These are phyloP conservation scores for Portevinia maculata DNA, from an alignment of 2,888 invertebrate species.

Conservation along the genomic window DNA sequence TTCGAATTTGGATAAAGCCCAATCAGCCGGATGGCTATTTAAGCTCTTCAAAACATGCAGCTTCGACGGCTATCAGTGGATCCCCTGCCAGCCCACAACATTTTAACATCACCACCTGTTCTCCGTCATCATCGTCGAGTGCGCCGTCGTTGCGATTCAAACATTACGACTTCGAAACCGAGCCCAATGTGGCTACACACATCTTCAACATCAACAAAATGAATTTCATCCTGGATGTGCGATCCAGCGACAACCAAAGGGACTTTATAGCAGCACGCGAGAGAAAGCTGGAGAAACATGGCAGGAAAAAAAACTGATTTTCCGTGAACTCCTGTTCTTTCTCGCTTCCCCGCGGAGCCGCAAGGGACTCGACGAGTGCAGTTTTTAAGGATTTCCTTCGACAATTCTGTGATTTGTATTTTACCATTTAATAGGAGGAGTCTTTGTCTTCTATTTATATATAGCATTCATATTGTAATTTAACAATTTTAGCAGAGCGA, in stretches of 20 bases:
- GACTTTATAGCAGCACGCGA: conserved; percentile 92
- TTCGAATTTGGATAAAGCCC: conserved; percentile 88
- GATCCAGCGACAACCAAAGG: conserved; percentile 90
- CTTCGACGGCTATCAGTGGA: conserved; percentile 33
- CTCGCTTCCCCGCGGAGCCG: neutral
- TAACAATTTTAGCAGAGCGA: conserved; percentile 31
- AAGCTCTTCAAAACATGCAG: conserved; percentile 59
- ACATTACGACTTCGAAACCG: conserved; percentile 94
- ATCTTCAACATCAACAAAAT: conserved; percentile 95
- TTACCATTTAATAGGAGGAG: conserved; percentile 61
- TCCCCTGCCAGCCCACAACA: conserved; percentile 80
- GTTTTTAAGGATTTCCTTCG: conserved; percentile 66
- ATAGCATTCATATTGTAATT: conserved; percentile 58
- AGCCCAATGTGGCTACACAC: conserved; percentile 89
- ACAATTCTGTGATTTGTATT: conserved; percentile 74
- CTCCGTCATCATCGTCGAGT: conserved; percentile 56
- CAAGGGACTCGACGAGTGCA: conserved; percentile 30
- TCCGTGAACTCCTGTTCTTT: conserved; percentile 15
- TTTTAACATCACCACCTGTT: conserved; percentile 76
- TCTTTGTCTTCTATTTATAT: conserved; percentile 46
- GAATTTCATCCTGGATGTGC: conserved; percentile 92
- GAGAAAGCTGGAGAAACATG: conserved; percentile 80
- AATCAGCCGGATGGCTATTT: conserved; percentile 76
- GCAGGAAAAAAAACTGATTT: conserved; percentile 77
- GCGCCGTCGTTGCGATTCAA: conserved; percentile 86